Evolutionary conservation across 2,797 vertebrate genomes (phyloP).

Genomic region (Cryptoprocta ferox): DNA sequence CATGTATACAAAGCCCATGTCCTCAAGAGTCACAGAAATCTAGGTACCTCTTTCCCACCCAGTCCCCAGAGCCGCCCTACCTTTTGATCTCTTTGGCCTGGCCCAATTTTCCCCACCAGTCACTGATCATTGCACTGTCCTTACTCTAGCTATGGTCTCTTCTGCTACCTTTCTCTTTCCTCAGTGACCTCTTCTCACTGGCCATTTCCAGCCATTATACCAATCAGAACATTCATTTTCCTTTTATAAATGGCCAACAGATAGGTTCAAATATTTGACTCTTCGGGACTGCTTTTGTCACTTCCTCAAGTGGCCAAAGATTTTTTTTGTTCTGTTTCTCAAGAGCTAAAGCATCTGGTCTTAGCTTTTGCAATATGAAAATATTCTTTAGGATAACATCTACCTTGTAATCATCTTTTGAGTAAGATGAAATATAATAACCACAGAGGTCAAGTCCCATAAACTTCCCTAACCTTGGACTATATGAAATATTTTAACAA

Average conservation of each 20-base stretch:
- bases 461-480: neutral
- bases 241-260: neutral
- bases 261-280: neutral
- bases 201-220: neutral
- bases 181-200: neutral
- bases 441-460: neutral
- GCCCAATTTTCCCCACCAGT: neutral
- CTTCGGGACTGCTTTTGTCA: neutral
- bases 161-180: neutral
- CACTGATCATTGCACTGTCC: too few relatives aligned
- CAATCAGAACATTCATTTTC: neutral
- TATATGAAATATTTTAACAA: constrained; percentile 8
- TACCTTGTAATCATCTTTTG: constrained; percentile 3
- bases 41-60: neutral
- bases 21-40: neutral
- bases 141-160: neutral
- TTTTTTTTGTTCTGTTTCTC: neutral
- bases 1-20: neutral
- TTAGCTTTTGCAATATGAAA: neutral
- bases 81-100: neutral
- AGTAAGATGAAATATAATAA: neutral
- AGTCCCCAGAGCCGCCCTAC: neutral
- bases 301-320: neutral
- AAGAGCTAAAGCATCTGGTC: neutral
- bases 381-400: neutral